Evolutionary conservation across 2,113 vertebrate species (phyloP).

Genomic region (Muntiacus reevesi): DNA sequence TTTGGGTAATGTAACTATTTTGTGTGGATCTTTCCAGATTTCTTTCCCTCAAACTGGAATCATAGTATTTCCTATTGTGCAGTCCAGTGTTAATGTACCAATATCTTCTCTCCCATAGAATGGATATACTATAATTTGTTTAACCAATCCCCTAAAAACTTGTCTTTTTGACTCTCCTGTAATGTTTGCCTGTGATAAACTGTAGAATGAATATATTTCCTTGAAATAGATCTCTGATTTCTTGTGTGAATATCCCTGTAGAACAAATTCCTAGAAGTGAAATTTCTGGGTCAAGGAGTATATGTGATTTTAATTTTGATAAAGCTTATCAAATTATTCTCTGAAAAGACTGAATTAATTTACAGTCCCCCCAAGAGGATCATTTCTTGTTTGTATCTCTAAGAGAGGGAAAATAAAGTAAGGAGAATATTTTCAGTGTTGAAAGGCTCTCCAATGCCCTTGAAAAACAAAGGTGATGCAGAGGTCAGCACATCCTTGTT

Average conservation of each 20-base stretch:
- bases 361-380: neutral
- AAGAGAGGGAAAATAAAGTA: neutral
- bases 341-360: neutral
- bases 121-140: neutral
- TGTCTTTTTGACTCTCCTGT: neutral
- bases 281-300: neutral
- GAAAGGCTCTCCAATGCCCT: neutral
- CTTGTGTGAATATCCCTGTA: neutral
- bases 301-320: slow-evolving; percentile 26
- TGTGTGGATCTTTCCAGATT: neutral
- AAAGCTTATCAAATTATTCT: slow-evolving; percentile 32
- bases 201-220: neutral
- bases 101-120: neutral
- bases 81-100: neutral
- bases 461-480: neutral
- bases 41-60: slow-evolving; percentile 4
- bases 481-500: neutral
- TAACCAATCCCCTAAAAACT: neutral
- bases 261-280: slow-evolving; percentile 1
- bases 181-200: neutral
- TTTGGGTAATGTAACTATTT: neutral
- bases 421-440: neutral
- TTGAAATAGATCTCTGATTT: neutral
- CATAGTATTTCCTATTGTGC: neutral
- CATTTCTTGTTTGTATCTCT: slow-evolving; percentile 18